These are phyloP conservation scores for Ceraclea dissimilis DNA, from an alignment of 2,888 invertebrate genomes.

Conservation along the genomic window DNA sequence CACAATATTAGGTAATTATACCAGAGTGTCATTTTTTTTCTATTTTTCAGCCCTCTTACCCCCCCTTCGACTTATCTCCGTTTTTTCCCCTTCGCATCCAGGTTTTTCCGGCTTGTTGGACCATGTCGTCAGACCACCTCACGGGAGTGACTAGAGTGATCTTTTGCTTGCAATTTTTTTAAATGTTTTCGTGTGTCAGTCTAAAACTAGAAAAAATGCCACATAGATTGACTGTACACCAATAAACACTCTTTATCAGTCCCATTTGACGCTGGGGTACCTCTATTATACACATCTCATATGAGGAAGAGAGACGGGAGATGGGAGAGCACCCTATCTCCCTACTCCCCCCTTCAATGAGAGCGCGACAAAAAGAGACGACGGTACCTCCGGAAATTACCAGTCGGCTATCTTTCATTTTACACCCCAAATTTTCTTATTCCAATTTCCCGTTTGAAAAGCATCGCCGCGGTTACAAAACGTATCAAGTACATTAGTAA, in stretches of 20 bases:
- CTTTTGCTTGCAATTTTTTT: too few relatives aligned
- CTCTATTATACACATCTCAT: slow-evolving; percentile 16
- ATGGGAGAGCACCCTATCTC: slow-evolving; percentile 3
- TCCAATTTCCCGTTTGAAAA: slow-evolving; percentile 53
- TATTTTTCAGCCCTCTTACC: too few relatives aligned
- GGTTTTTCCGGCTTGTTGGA: too few relatives aligned
- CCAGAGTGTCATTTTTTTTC: too few relatives aligned
- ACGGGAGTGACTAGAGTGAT: too few relatives aligned
- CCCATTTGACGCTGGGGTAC: slow-evolving; percentile 22
- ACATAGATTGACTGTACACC: slow-evolving; percentile 11
- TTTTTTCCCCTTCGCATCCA: too few relatives aligned
- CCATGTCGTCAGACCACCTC: too few relatives aligned
- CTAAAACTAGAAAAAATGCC: too few relatives aligned
- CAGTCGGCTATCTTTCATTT: slow-evolving; percentile 69
- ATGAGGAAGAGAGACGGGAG: slow-evolving; percentile 8
- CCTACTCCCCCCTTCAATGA: slow-evolving; percentile 7
- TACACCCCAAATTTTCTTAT: slow-evolving; percentile 72
- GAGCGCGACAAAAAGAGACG: slow-evolving; percentile 22
- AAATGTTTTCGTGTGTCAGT: too few relatives aligned
- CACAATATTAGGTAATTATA: too few relatives aligned
- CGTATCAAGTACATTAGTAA: slow-evolving; percentile 30
- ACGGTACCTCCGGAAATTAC: slow-evolving; percentile 56
- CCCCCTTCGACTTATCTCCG: too few relatives aligned
- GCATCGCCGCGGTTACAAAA: slow-evolving; percentile 29
- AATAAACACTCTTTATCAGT: slow-evolving; percentile 25